Evolutionary conservation across 2,888 invertebrate species (phyloP), one percentile per base, ranked within the genome.

Genomic region (Oxystoma pomonae): DNA sequence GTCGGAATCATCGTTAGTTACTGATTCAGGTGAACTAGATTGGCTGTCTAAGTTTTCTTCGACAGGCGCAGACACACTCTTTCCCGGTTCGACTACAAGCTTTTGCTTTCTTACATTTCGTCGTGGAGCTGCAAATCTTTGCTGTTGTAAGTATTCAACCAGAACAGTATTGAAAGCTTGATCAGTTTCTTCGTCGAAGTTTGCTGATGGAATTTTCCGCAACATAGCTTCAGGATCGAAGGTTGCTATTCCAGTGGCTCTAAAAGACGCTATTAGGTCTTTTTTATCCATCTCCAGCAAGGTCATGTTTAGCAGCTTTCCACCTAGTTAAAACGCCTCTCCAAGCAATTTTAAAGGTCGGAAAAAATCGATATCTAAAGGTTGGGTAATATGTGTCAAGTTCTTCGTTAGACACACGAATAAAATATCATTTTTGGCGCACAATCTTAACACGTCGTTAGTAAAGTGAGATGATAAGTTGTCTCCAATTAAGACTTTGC

Each of bases 291-390:
- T 59, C 12, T 59, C 7, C 2, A 52, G n/a, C 5, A 59, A 20
- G 18, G 59, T 52, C 19, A 52, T 18, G 12, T 50, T 53, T 1
- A 60, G 22, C 2, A 60, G 20, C 12, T 50, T 63, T 67, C 63
- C 63, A 67, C 50, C 61, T 58, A n/a, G 53, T 61, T 22, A 64
- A 50, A 1, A 59, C 59, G 5, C 9, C 7, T 53, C 70, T 65
- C 74, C 71, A 74, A 9, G 61, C 66, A 20, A 12, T 58, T 63
- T 76, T 74, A 62, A 74, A 62, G 16, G 74, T 70, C 5, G 68
- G 57, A 58, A 73, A 76, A 67, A 72, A 9, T 67, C 69, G 7
- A 76, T 72, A 64, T 74, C 74, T 20, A 71, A 63, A 16, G 74
- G n/a, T n/a, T n/a, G 73, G 3, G 59, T 61, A 16, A 74, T 59